These are phyloP conservation scores for Danio kyathit DNA, from an alignment of 2,797 vertebrate genomes.

Conservation along the genomic window DNA sequence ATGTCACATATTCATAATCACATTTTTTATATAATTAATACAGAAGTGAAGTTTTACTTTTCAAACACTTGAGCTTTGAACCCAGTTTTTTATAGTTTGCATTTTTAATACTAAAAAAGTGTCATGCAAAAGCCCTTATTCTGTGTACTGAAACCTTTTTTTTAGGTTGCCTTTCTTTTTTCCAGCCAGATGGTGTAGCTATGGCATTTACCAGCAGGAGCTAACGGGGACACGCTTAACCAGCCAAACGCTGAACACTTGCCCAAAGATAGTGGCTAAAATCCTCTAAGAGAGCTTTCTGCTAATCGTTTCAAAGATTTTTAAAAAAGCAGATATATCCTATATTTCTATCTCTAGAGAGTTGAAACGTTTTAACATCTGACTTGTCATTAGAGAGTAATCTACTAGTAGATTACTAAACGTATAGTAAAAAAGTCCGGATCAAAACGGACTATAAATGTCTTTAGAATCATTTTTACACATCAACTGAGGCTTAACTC, in stretches of 20 bases:
- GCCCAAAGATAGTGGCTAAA: slow-evolving; percentile 4
- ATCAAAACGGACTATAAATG: neutral
- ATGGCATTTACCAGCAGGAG: neutral
- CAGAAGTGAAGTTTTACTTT: no score
- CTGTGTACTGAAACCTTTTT: neutral
- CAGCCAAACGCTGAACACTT: neutral
- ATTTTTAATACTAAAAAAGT: no score
- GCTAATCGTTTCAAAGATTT: slow-evolving; percentile 17
- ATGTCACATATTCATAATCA: no score
- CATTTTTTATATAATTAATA: no score
- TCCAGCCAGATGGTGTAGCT: slow-evolving; percentile 15
- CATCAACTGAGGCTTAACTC: slow-evolving; percentile 32
- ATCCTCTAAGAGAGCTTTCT: neutral
- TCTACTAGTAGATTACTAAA: neutral
- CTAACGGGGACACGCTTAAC: neutral
- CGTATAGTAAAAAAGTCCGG: neutral
- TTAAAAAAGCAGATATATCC: slow-evolving; percentile 1
- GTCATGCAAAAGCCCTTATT: no score
- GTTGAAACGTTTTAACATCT: neutral
- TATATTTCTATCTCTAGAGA: neutral
- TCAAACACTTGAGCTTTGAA: no score
- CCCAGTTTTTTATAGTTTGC: no score
- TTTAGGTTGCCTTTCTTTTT: neutral
- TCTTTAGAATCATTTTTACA: neutral
- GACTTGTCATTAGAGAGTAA: neutral